Base-by-base conservation (phyloP, 1,140 invertebrate genomes). In the Drosophila orena region DNA sequence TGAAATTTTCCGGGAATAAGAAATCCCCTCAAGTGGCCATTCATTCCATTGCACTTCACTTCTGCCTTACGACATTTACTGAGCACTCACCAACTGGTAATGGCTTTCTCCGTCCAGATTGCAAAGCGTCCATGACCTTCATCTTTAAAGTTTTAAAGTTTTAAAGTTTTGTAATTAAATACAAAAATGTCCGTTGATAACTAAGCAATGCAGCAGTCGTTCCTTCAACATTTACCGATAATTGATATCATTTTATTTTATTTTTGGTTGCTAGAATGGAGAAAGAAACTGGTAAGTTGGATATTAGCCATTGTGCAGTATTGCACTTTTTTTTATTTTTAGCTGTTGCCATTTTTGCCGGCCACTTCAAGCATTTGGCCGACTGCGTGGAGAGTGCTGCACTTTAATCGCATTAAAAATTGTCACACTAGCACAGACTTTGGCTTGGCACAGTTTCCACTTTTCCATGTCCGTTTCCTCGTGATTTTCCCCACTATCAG, bases 341-440 rank as follows among this genome's bases (percentile, higher is more conserved):
- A 46, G 47, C 43, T 27, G 57, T 57, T 60, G 54, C 44, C 37
- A 56, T 52, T 57, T 60, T 53, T 52, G 12, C 24, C 54, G 72
- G 65, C 52, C 42, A 38, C 50, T 64, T 53, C 43, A 37, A 58
- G 22, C 68, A 42, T 74, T 60, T 60, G 57, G 69, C 52, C 50
- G 55, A 44, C 46, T 42, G 53, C 66, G 42, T 70, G 27, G 53
- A 85, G 85, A 81, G 74, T 89, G 85, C 70, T 81, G 85, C 77
- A 85, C 85, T 90, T 90, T 89, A 89, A 89, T 89, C 85, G 85
- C 85, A 89, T 89, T 89, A 89, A 81, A 84, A 81, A 81, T 64
- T 78, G 85, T 76, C 66, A 81, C 85, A 81, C 77, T 81, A 77
- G 59, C 79, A 84, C 30, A 30, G 30, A 30, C 30, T 30, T 30